These are phyloP conservation scores for Melanotaenia maccullochi DNA, from an alignment of 2,797 vertebrate species.

Conservation along the genomic window DNA sequence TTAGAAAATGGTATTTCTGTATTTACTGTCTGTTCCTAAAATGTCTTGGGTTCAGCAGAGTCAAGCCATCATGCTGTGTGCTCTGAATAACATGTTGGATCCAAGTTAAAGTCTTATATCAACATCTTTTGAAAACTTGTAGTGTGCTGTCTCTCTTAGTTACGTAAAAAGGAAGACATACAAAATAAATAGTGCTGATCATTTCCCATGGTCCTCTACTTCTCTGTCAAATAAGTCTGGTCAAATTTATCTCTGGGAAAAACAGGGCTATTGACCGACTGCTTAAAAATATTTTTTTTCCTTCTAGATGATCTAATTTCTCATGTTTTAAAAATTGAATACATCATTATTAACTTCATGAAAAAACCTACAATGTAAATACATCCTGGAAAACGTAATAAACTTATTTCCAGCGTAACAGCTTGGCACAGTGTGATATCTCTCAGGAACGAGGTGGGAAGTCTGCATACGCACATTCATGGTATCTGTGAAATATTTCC, in stretches of 20 bases:
- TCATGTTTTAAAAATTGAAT: background rate
- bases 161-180: background rate
- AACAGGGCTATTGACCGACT: background rate
- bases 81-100: conserved; percentile 20
- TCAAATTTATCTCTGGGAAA: background rate
- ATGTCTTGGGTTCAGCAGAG: background rate
- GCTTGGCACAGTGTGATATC: conserved; percentile 36
- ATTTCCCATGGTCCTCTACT: background rate
- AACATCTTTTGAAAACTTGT: background rate
- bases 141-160: background rate
- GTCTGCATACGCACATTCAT: conserved; percentile 69
- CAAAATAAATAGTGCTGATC: background rate
- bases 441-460: conserved; percentile 46
- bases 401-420: conserved; percentile 13
- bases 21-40: conserved; percentile 17
- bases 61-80: conserved; percentile 4
- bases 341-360: background rate
- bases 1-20: background rate
- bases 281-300: background rate
- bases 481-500: conserved; percentile 75
- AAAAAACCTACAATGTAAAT: conserved; percentile 2
- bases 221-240: background rate
- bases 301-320: background rate
- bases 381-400: background rate
- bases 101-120: conserved; percentile 7